Evolutionary conservation across 2,113 vertebrate species (phyloP), one percentile per base, ranked within the genome.

Genomic region (Pelodiscus sinensis): DNA sequence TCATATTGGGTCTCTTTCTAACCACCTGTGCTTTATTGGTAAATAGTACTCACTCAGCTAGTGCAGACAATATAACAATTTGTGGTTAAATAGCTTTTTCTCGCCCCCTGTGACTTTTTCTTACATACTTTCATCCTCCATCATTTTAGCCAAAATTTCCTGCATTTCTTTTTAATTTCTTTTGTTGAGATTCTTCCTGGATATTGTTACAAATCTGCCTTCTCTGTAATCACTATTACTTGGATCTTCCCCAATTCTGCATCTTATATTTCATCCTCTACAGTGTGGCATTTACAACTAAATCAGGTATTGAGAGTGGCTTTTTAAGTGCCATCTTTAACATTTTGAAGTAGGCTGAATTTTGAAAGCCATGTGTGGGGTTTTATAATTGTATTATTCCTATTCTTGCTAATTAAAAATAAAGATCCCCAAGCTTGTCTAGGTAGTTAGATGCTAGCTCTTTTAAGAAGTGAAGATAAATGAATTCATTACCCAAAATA

Each of bases 281-380:
- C 79, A 91, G 58, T 60, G 54, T 87, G 86, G 88, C 92, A 84
- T 92, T 90, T 95, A 60, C 91, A 60, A 35, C 85, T 77, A 78
- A 82, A 92, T 82, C 50, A 90, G 38, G 78, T 93, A 84, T 91
- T 87, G 82, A 75, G 75, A 19, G 38, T 95, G 86, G 87, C 91
- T 92, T 96, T 97, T 96, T 68, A 87, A 96, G 84, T 94, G 90
- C 91, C 95, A 84, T 89, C 93, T 96, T 95, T 92, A 95, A 90
- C 93, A 93, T 96, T 96, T 93, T 97, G 96, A 92, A 95, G 96
- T 95, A 95, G 96, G 73, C 94, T 95, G 95, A 94, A 81, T 92
- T 85, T 94, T 90, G 82, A 95, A 92, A 88, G 82, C 81, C 84
- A 38, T 79, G 51, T 6, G 0, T 0, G 31, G 24, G 58, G 16